Evolutionary conservation across 2,113 vertebrate species (phyloP).

Genomic region (Pitta sordida): DNA sequence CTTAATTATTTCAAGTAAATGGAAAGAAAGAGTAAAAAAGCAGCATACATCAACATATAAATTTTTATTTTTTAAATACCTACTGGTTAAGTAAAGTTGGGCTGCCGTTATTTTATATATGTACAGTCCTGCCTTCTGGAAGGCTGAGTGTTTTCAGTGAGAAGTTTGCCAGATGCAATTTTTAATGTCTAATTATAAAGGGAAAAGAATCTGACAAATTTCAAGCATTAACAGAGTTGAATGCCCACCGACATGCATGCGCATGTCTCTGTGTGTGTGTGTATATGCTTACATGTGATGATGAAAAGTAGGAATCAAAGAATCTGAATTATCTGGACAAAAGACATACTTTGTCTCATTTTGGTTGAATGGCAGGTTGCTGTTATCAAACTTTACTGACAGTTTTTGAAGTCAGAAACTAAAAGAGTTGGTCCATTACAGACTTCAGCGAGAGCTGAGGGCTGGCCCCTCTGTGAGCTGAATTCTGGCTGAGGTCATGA

Average conservation of each 20-base stretch:
- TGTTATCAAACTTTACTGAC: not conserved
- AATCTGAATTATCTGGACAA: not conserved
- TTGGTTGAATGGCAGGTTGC: not conserved
- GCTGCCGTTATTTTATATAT: not conserved
- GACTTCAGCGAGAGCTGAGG: not conserved
- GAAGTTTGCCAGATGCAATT: not conserved
- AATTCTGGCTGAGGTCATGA: not conserved
- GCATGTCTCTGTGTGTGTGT: not conserved
- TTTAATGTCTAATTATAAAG: conserved; percentile 36
- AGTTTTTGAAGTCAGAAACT: not conserved
- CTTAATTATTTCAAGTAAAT: not conserved
- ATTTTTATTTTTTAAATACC: not conserved
- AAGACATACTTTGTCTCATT: not conserved
- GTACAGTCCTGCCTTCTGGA: not conserved
- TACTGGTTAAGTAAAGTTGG: not conserved
- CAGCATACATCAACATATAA: not conserved
- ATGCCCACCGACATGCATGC: not conserved
- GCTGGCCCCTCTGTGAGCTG: not conserved
- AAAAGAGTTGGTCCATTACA: not conserved
- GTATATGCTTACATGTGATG: not conserved
- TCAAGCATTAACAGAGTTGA: not conserved
- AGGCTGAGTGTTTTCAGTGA: not conserved
- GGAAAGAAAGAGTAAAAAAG: not conserved
- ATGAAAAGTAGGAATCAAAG: not conserved
- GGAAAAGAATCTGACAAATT: conserved; percentile 43